Percentiles rank a stretch among this genome's conserved stretches.
Evolutionary conservation across 2,888 invertebrate species (phyloP).

Genomic region (Cotesia congregata): DNA sequence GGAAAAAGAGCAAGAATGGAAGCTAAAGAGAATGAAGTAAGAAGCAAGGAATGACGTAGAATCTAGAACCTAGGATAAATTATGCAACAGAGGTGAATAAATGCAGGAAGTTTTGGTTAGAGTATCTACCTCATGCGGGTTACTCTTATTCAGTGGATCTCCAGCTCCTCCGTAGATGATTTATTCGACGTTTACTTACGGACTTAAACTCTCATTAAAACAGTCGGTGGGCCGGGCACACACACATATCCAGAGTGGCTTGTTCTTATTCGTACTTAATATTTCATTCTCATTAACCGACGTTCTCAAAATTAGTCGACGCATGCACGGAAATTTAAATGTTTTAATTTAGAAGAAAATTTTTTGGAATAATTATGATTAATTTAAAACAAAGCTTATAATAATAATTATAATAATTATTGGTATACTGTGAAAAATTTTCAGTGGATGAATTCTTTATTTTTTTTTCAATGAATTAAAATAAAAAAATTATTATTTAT

Average conservation of each 20-base stretch:
- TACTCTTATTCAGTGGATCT: constrained; percentile 2
- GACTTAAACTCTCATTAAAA: constrained; percentile 69
- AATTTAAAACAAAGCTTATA: too few relatives aligned
- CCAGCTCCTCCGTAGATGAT: constrained; percentile 59
- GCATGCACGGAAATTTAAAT: background rate
- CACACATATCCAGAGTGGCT: constrained; percentile 11
- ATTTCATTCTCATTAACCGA: constrained; percentile 30
- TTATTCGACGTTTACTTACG: constrained; percentile 68
- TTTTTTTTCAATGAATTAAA: too few relatives aligned
- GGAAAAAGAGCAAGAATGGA: background rate
- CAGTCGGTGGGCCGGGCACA: constrained; percentile 56
- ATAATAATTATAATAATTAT: too few relatives aligned
- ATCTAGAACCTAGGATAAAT: background rate
- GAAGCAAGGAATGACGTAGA: background rate
- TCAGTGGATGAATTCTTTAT: too few relatives aligned
- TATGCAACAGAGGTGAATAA: constrained; percentile 16
- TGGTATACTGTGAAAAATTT: too few relatives aligned
- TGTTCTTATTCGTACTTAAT: constrained; percentile 1
- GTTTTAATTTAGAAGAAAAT: background rate
- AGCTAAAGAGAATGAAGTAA: background rate
- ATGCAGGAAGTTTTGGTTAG: constrained; percentile 14
- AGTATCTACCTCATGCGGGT: constrained; percentile 5
- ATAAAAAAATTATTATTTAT: too few relatives aligned
- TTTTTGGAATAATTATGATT: too few relatives aligned
- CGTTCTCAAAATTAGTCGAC: background rate